Base-by-base conservation (phyloP, 2,888 invertebrate species). In the Sinohyriopsis cumingii region DNA sequence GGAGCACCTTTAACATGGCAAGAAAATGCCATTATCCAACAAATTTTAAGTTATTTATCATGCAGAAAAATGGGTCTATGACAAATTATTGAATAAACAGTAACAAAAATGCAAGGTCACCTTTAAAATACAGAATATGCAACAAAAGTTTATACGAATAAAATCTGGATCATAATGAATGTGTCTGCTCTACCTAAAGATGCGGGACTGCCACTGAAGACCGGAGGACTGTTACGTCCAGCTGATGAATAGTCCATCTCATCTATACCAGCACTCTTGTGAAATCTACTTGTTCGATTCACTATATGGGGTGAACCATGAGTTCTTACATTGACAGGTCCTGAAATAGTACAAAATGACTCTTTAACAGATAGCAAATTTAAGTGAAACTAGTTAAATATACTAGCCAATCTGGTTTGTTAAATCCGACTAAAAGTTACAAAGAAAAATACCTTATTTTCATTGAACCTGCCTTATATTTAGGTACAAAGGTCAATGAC, bases 201-300 rank as follows among this genome's bases (percentile, higher is more conserved):
- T 3, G 88, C 86, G 18, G 91, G 91, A 73, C 90, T 90, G 45
- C 86, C 86, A 28, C 91, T 88, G 12, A 90, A 81, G 15, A 85
- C 81, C 0, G 90, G 92, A 83, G 90, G 92, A 83, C 95, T 95
- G 82, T 94, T 94, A 76, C 95, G 92, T 5, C 91, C 91, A 15
- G 93, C 83, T 3, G 93, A 92, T 9, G 82, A 70, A 59, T 82
- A 82, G 28, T 86, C 86, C 59, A 88, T 83, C 65, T 92, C 91
- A 82, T 92, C 91, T 62, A 99, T 92, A 20, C 99, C 99, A 72
- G 99, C 98, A 81, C 97, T 97, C 86, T 97, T 94, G 90, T 98
- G 98, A 92, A 98, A 99, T 84, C 96, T 93, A 78, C 97, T 97
- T 88, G 97, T 92, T 81, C 96, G 93, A 91, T 99, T 89, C 24